These are phyloP conservation scores for Brachionus asplanchnoidis DNA, from an alignment of 1,140 invertebrate species.

Conservation along the genomic window DNA sequence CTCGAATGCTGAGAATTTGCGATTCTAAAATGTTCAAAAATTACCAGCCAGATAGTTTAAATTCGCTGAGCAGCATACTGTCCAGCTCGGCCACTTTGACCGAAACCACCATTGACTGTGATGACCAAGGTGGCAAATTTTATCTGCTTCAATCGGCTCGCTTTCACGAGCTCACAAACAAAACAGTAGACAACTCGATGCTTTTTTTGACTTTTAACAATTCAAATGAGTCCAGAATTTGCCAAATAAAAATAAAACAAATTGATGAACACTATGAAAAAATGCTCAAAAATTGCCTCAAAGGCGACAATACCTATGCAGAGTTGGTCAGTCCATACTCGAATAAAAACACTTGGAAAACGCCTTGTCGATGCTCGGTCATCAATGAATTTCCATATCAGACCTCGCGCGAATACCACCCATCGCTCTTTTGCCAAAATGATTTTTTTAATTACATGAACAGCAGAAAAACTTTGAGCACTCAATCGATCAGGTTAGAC, in stretches of 20 bases:
- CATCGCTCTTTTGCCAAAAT: slow-evolving; percentile 19
- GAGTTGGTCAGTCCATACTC: slow-evolving; percentile 35
- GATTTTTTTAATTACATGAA: slow-evolving; percentile 41
- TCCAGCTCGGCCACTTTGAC: slow-evolving; percentile 13
- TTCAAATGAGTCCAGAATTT: neutral
- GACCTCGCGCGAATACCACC: neutral
- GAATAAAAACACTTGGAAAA: slow-evolving; percentile 31
- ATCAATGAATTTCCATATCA: neutral
- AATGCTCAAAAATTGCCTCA: slow-evolving; percentile 24
- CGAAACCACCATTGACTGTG: slow-evolving; percentile 25
- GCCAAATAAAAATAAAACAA: slow-evolving; percentile 8
- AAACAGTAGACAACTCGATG: neutral
- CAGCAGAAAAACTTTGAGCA: slow-evolving; percentile 7
- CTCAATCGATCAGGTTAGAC: neutral
- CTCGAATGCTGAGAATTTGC: slow-evolving; percentile 39
- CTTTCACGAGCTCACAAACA: slow-evolving; percentile 9
- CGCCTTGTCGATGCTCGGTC: slow-evolving; percentile 14
- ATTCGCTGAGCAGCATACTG: neutral
- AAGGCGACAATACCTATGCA: slow-evolving; percentile 10
- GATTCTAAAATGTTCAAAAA: slow-evolving; percentile 20
- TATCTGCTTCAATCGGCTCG: slow-evolving; percentile 13
- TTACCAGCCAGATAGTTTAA: neutral
- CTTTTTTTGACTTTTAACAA: slow-evolving; percentile 31
- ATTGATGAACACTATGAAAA: slow-evolving; percentile 26
- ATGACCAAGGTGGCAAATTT: neutral